Conservation (phyloP, 2,888 invertebrate species). For the Cryptocheilus praepositus region DNA sequence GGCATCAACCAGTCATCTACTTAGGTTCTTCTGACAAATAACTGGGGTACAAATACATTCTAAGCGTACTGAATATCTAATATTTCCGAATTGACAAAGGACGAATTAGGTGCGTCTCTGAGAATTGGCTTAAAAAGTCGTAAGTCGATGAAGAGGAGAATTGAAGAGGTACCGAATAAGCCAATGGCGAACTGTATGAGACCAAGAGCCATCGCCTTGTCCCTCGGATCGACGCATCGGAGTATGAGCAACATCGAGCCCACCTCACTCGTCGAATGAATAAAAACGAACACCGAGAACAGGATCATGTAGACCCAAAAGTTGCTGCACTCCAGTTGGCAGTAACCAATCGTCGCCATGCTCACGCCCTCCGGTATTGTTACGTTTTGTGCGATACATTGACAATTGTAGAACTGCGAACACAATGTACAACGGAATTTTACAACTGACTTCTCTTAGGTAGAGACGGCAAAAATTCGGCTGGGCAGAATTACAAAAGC, state of each 20-base stretch:
- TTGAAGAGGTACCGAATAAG: conserved; percentile 84
- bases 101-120: no score
- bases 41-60: no score
- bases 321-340: conserved; percentile 86
- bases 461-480: neutral
- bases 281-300: conserved; percentile 92
- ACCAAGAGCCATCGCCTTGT: conserved; percentile 96
- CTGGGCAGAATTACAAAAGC: no score
- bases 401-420: conserved; percentile 76
- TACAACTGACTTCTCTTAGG: no score
- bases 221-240: conserved; percentile 92
- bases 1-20: no score
- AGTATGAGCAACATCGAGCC: conserved; percentile 93
- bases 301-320: conserved; percentile 88
- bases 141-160: no score
- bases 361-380: conserved; percentile 67
- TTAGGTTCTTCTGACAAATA: no score
- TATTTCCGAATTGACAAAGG: no score
- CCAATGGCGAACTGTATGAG: conserved; percentile 96
- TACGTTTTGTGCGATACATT: conserved; percentile 72
- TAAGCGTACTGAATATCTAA: no score
- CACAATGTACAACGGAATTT: no score
- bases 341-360: conserved; percentile 86
- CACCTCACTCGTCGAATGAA: conserved; percentile 94
- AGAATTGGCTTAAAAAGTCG: no score